Conservation (phyloP, 2,797 vertebrate species). For the Balearica regulorum region DNA sequence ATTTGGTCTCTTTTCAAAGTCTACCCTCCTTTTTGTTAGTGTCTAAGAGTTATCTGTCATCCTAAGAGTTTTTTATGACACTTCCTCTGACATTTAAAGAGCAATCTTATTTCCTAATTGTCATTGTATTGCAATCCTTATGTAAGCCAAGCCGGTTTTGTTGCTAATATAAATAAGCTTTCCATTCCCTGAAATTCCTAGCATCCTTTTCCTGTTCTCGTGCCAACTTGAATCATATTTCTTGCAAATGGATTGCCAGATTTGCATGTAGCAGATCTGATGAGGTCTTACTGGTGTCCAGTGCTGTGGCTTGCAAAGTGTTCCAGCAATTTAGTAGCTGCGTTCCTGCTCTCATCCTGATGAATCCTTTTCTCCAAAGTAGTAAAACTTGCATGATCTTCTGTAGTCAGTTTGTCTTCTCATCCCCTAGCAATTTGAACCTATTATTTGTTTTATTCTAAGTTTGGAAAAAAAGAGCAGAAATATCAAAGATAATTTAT, state of each 20-base stretch:
- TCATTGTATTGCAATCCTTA: not conserved
- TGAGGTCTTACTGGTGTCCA: not conserved
- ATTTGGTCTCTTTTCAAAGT: not conserved
- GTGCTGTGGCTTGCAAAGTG: not conserved
- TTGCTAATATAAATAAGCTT: conserved; percentile 4
- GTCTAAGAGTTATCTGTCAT: not conserved
- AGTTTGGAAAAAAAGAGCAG: not conserved
- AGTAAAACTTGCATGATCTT: not conserved
- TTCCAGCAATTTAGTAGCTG: not conserved
- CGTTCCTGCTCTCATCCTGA: not conserved
- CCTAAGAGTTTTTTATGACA: not conserved
- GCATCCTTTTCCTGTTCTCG: conserved; percentile 27
- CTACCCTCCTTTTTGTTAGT: not conserved
- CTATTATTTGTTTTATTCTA: not conserved
- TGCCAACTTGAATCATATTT: not conserved
- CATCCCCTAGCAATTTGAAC: not conserved
- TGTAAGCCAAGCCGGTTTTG: not conserved
- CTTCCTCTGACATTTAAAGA: not conserved
- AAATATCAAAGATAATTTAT: not conserved
- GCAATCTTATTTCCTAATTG: not conserved
- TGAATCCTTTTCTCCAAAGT: not conserved
- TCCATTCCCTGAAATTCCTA: not conserved
- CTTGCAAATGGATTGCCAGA: not conserved
- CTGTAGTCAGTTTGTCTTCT: not conserved
- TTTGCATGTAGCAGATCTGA: not conserved